A percentile compares a stretch with the other conserved stretches of the same genome.
Conservation (phyloP, 2,888 invertebrate species). For the Epinotia brunnichana region DNA sequence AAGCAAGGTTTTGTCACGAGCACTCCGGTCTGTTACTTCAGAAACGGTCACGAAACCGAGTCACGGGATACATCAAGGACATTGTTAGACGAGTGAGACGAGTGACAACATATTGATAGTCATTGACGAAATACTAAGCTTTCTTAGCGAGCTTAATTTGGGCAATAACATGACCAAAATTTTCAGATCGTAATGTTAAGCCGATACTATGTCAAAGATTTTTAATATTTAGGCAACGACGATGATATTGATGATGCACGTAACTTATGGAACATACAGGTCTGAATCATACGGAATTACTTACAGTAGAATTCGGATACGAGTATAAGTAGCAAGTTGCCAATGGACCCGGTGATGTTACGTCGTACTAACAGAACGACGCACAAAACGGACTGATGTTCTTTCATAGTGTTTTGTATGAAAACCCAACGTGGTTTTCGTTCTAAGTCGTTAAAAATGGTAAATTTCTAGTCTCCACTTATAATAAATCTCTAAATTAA, state of each 20-base stretch:
- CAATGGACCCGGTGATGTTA: too few species aligned
- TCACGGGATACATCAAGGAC: conserved; percentile 53
- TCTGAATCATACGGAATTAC: too few species aligned
- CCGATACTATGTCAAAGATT: background rate
- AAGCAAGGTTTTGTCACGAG: conserved; percentile 60
- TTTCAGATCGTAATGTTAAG: background rate
- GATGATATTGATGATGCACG: background rate
- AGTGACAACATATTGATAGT: conserved; percentile 35
- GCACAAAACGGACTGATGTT: too few species aligned
- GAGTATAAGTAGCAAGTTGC: too few species aligned
- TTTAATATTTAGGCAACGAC: background rate
- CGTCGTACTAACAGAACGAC: too few species aligned
- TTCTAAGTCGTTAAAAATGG: too few species aligned
- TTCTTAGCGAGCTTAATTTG: conserved; percentile 22
- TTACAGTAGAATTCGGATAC: too few species aligned
- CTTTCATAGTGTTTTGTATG: too few species aligned
- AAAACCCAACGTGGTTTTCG: too few species aligned
- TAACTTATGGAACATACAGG: too few species aligned
- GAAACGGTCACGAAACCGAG: conserved; percentile 63
- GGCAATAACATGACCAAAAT: conserved; percentile 5
- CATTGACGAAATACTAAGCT: conserved; percentile 41
- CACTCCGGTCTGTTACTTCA: conserved; percentile 36
- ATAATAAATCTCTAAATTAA: too few species aligned
- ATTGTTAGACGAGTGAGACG: conserved; percentile 27
- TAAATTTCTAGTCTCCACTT: too few species aligned